Conservation (phyloP, 2,888 invertebrate species). For the Cyrtodaria siliqua region DNA sequence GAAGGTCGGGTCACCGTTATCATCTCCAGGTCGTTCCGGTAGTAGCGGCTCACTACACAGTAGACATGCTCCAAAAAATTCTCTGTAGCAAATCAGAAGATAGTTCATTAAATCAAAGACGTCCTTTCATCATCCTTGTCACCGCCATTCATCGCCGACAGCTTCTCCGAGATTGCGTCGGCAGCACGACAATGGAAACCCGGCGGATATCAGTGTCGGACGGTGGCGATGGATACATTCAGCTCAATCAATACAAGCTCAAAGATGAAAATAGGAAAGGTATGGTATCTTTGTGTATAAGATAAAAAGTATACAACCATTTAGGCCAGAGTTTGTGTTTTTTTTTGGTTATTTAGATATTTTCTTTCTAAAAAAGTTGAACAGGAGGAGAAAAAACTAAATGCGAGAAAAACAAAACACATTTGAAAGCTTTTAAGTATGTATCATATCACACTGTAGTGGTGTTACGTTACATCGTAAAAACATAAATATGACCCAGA, state of each 20-base stretch:
- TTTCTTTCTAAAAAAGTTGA: too few species aligned
- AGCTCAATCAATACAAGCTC: conserved; percentile 97
- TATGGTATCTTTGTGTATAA: too few species aligned
- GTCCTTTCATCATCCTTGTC: conserved; percentile 91
- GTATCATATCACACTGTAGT: too few species aligned
- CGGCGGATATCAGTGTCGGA: conserved; percentile 93
- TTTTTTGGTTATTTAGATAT: too few species aligned
- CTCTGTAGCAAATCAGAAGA: conserved; percentile 83
- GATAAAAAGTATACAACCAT: too few species aligned
- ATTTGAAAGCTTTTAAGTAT: too few species aligned
- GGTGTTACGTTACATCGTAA: too few species aligned
- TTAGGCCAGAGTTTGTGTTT: too few species aligned
- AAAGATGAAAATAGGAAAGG: conserved; percentile 98
- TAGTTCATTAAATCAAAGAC: conserved; percentile 77
- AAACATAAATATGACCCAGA: too few species aligned
- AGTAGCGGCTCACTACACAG: conserved; percentile 18
- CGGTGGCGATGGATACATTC: conserved; percentile 92
- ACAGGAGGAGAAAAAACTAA: too few species aligned
- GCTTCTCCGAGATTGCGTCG: conserved; percentile 89
- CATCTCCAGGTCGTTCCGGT: conserved; percentile 17
- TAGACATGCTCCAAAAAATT: conserved; percentile 75
- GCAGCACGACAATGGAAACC: conserved; percentile 92
- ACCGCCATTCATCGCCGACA: conserved; percentile 91
- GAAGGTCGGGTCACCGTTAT: conserved; percentile 2
- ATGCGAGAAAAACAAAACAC: too few species aligned